Base-by-base conservation (phyloP, 1,140 invertebrate genomes). In the Thalassaphorura encarpata region DNA sequence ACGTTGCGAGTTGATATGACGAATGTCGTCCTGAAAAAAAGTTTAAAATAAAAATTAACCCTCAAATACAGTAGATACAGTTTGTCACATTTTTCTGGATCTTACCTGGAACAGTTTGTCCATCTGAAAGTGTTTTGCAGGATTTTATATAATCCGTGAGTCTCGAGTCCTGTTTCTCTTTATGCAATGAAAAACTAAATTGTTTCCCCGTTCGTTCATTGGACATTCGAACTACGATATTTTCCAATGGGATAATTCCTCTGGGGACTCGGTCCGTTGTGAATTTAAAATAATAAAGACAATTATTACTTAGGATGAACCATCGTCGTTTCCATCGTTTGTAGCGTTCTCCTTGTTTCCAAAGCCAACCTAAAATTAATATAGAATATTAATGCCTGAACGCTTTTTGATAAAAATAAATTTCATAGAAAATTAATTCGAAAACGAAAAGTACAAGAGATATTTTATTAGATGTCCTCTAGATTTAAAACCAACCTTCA, bases 221-320 rank as follows among this genome's bases (percentile, higher is more conserved):
- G 2, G 52, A 2, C 15, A 24, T 21, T 46, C 36, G 49, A 18
- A 48, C 61, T 16, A 26, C 19, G 31, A 64, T 58, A 73, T 89
- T 89, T 74, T 90, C 87, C 68, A 93, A 72, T 50, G 93, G 93
- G 72, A 97, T 97, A 68, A 97, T 97, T 24, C 95, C 95, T 62
- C 93, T 78, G 4, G 96, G 96, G 73, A 97, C 94, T 75, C 97
- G 97, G 71, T 98, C 95, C 40, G 92, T 97, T 51, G 93, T 97
- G 71, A 93, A 97, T 75, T 97, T 93, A 75, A 99, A 98, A 75
- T 99, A 99, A 73, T 98, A 99, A 27, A 99, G 77, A 76, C 95
- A 98, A 75, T 97, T 97, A 72, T 98, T 95, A 72, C 95, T 98
- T 45, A 99, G 77, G 67, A 99, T 97, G 72, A 99, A 99, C 95